Conservation (phyloP, 2,797 vertebrate genomes). For the Podarcis lilfordi region DNA sequence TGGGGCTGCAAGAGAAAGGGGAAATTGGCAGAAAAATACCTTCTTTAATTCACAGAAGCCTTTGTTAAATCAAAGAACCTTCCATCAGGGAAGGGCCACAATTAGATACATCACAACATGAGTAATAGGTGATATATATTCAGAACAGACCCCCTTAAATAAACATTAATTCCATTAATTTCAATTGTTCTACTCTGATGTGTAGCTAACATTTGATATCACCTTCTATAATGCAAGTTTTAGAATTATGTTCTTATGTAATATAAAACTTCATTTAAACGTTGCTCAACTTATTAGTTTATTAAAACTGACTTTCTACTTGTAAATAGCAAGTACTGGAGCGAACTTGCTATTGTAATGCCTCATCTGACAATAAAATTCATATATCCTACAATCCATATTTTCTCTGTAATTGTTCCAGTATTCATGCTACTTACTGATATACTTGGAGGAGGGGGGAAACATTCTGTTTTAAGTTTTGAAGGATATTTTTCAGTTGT, state of each 20-base stretch:
- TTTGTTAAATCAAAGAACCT: neutral
- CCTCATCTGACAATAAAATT: constrained; percentile 23
- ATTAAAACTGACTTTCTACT: constrained; percentile 6
- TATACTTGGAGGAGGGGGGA: neutral
- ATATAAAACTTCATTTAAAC: neutral
- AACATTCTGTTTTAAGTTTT: constrained; percentile 42
- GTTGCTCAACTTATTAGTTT: neutral
- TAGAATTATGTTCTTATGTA: neutral
- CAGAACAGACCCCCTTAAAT: too few species aligned
- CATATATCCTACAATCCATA: constrained; percentile 6
- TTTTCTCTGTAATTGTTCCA: constrained; percentile 28
- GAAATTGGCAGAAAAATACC: neutral
- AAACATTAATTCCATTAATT: too few species aligned
- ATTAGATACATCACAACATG: neutral
- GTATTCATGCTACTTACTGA: constrained; percentile 25
- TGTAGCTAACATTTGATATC: too few species aligned
- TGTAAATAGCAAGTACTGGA: constrained; percentile 15
- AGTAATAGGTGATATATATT: neutral
- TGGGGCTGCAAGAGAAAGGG: neutral
- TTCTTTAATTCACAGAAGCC: neutral
- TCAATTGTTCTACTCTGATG: too few species aligned
- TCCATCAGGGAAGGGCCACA: neutral
- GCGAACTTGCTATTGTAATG: neutral
- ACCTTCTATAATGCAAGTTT: constrained; percentile 4
- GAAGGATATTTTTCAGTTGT: constrained; percentile 33